Conservation (phyloP, 2,888 invertebrate species). For the Acronicta alni region DNA sequence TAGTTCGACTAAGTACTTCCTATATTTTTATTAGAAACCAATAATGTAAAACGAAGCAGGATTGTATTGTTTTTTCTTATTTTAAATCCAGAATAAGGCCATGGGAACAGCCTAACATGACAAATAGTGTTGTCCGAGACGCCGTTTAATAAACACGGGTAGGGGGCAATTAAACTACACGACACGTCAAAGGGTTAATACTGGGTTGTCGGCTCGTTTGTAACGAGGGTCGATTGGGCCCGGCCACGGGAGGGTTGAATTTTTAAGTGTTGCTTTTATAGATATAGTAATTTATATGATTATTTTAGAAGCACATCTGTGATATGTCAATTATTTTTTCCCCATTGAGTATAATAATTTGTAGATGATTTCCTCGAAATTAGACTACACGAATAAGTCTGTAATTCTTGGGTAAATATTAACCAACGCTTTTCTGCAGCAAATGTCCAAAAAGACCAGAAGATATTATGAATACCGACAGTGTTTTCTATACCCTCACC, state of each 20-base stretch:
- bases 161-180: slow-evolving; percentile 80
- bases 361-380: too few relatives aligned
- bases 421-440: too few relatives aligned
- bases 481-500: too few relatives aligned
- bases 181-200: slow-evolving; percentile 88
- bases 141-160: slow-evolving; percentile 80
- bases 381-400: too few relatives aligned
- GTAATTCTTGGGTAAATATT: too few relatives aligned
- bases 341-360: not conserved
- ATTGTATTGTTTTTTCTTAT: not conserved
- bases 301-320: slow-evolving; percentile 51
- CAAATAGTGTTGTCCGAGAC: slow-evolving; percentile 75
- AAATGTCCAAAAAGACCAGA: too few relatives aligned
- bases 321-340: slow-evolving; percentile 1
- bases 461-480: too few relatives aligned
- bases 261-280: slow-evolving; percentile 62
- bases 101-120: slow-evolving; percentile 75
- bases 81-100: slow-evolving; percentile 66
- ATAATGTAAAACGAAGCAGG: not conserved
- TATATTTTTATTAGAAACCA: not conserved
- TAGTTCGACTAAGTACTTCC: too few relatives aligned
- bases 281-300: slow-evolving; percentile 50
- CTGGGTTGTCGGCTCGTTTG: slow-evolving; percentile 65
- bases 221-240: slow-evolving; percentile 53
- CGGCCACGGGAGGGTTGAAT: slow-evolving; percentile 48